A percentile compares a stretch with the other conserved stretches of the same genome.
Evolutionary conservation across 1,140 invertebrate genomes (phyloP).

Genomic region (Drosophila insularis): DNA sequence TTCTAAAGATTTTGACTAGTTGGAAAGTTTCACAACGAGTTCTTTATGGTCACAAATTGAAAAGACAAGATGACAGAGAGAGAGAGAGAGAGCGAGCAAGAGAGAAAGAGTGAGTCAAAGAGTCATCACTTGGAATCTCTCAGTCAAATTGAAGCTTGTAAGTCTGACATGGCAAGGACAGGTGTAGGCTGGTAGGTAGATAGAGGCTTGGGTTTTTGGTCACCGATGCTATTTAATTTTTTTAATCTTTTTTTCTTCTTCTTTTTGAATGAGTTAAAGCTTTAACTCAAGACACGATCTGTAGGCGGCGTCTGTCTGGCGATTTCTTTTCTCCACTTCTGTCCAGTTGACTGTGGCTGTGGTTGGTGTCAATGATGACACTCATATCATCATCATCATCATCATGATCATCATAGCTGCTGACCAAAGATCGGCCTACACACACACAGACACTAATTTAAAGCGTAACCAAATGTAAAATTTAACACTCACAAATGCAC

Average conservation of each 20-base stretch:
- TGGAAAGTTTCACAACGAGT: not conserved
- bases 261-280: slow-evolving; percentile 32
- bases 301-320: slow-evolving; percentile 49
- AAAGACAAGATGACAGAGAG: not conserved
- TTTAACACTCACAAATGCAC: slow-evolving; percentile 2
- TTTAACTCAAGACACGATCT: slow-evolving; percentile 22
- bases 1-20: not conserved
- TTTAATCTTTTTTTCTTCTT: not conserved
- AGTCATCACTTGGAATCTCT: not conserved
- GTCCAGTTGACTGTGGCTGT: slow-evolving; percentile 25
- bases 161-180: slow-evolving; percentile 46
- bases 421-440: slow-evolving; percentile 50
- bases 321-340: slow-evolving; percentile 34
- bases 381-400: slow-evolving; percentile 52
- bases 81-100: not conserved
- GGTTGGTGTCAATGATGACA: slow-evolving; percentile 75
- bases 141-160: not conserved
- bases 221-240: slow-evolving; percentile 8
- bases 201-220: slow-evolving; percentile 4
- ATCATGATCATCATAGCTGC: slow-evolving; percentile 21
- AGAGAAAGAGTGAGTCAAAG: not conserved
- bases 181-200: slow-evolving; percentile 41
- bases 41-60: not conserved
- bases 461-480: slow-evolving; percentile 3
- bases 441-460: not conserved